These are phyloP conservation scores for Penelope pileata DNA, from an alignment of 2,113 vertebrate species.

Conservation along the genomic window DNA sequence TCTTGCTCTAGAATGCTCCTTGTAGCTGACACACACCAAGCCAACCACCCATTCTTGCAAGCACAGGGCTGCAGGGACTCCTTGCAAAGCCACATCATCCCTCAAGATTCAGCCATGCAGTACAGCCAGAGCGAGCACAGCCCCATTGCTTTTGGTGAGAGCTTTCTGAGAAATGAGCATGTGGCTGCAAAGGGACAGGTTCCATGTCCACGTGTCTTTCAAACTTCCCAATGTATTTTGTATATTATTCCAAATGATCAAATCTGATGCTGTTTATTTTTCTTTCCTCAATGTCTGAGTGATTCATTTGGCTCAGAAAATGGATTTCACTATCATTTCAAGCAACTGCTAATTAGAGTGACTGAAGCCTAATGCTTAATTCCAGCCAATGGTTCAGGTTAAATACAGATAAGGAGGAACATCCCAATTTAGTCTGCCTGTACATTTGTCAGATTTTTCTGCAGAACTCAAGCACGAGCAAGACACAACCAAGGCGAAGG, in stretches of 20 bases:
- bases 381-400: not conserved
- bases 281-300: not conserved
- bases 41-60: not conserved
- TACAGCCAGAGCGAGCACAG: not conserved
- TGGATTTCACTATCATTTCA: not conserved
- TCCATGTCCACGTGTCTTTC: not conserved
- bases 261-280: slow-evolving; percentile 2
- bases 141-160: not conserved
- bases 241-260: not conserved
- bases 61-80: not conserved
- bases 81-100: not conserved
- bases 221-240: not conserved
- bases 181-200: not conserved
- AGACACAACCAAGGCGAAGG: not conserved
- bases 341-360: slow-evolving; percentile 3
- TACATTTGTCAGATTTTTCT: not conserved
- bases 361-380: slow-evolving; percentile 4
- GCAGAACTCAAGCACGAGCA: not conserved
- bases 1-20: not conserved
- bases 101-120: not conserved
- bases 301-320: not conserved
- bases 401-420: slow-evolving; percentile 18
- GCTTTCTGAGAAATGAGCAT: not conserved
- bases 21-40: not conserved
- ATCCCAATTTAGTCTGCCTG: not conserved